Evolutionary conservation across 1,140 invertebrate genomes (phyloP).

Genomic region (Phthorimaea operculella): DNA sequence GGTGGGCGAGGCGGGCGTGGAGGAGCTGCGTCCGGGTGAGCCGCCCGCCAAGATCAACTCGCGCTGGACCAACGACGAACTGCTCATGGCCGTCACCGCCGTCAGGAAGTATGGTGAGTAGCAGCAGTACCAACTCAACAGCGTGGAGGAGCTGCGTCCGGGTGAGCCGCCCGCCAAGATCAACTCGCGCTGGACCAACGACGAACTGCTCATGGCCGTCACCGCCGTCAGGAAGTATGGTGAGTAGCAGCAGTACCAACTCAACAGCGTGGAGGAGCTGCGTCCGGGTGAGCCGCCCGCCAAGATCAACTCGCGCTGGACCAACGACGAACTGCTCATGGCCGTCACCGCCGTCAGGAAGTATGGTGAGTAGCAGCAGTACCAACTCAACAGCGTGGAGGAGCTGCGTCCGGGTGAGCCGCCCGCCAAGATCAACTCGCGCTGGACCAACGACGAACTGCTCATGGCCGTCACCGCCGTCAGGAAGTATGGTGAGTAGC

Average conservation of each 20-base stretch:
- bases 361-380: too few species aligned
- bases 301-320: conserved; percentile 90
- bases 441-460: conserved; percentile 95
- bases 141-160: conserved; percentile 79
- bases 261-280: conserved; percentile 79
- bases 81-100: conserved; percentile 90
- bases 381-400: too few species aligned
- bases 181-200: conserved; percentile 91
- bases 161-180: conserved; percentile 77
- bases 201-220: conserved; percentile 90
- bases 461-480: conserved; percentile 92
- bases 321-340: conserved; percentile 89
- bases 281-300: conserved; percentile 75
- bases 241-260: too few species aligned
- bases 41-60: conserved; percentile 81
- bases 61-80: conserved; percentile 93
- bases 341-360: conserved; percentile 93
- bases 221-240: conserved; percentile 94
- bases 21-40: conserved; percentile 77
- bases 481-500: too few species aligned
- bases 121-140: too few species aligned
- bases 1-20: conserved; percentile 71
- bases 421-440: conserved; percentile 80
- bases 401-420: conserved; percentile 77
- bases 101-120: conserved; percentile 92